phyloP scores from a whole-genome alignment of 2,888 invertebrate genomes.

The Amphipoea oculea region DNA sequence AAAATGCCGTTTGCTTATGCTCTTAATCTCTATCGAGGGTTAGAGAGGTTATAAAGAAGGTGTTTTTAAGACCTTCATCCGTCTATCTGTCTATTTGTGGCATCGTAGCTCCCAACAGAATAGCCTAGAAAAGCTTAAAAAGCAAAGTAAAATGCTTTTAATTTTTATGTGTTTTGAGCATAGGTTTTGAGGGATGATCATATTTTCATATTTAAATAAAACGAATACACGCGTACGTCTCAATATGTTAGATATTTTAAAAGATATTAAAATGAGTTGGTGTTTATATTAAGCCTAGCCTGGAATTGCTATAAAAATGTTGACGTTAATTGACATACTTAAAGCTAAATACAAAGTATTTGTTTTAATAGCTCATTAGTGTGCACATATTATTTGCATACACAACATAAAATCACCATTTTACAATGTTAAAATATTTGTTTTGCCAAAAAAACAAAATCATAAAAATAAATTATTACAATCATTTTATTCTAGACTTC shows the following conservation, averaged over 20 bases:
- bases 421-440: slow-evolving; percentile 1
- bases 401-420: slow-evolving; percentile 1
- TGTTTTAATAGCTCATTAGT: slow-evolving; percentile 5
- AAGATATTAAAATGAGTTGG: neutral
- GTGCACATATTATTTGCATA: slow-evolving; percentile 19
- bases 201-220: no score
- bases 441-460: neutral
- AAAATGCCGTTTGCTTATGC: no score
- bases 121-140: neutral
- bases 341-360: slow-evolving; percentile 14
- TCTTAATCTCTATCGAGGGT: no score
- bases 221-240: no score
- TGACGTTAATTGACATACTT: neutral
- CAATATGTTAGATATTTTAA: neutral
- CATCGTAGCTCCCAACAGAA: neutral
- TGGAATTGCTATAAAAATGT: neutral
- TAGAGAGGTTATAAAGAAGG: neutral
- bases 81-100: neutral
- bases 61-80: neutral
- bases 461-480: neutral
- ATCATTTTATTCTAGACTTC: slow-evolving; percentile 4
- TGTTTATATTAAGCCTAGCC: neutral
- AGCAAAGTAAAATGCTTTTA: neutral
- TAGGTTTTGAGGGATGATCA: neutral
- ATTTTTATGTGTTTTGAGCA: neutral